A percentile compares a stretch with the other conserved stretches of the same genome.
Conservation (phyloP, 2,888 invertebrate species). For the Pharmacophagus antenor region DNA sequence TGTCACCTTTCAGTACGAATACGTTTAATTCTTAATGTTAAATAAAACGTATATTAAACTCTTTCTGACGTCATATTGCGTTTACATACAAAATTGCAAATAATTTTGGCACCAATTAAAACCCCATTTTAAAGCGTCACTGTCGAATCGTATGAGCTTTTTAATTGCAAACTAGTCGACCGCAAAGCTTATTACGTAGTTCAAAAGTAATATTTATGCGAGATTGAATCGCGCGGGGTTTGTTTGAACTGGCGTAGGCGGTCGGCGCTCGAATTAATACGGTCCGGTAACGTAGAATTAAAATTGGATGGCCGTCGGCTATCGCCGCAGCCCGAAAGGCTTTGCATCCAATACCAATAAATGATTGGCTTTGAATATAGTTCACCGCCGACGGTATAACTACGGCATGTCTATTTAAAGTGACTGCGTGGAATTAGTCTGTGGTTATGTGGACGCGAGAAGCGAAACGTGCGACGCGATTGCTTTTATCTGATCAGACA, state of each 20-base stretch:
- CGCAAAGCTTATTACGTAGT: conserved; percentile 48
- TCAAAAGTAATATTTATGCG: conserved; percentile 57
- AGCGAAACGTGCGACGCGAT: conserved; percentile 37
- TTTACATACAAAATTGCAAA: conserved; percentile 38
- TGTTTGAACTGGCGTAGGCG: conserved; percentile 49
- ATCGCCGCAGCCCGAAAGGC: conserved; percentile 47
- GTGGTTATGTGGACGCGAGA: conserved; percentile 52
- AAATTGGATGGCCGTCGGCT: conserved; percentile 49
- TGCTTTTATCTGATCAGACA: conserved; percentile 64
- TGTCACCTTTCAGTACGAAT: too few relatives aligned
- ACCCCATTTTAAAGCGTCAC: conserved; percentile 34
- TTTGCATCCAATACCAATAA: conserved; percentile 60
- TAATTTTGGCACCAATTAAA: conserved; percentile 38
- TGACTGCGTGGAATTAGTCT: conserved; percentile 53
- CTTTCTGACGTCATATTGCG: conserved; percentile 25
- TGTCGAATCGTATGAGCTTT: conserved; percentile 46
- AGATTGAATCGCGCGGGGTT: conserved; percentile 45
- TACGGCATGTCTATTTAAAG: conserved; percentile 40
- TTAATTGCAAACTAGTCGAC: conserved; percentile 54
- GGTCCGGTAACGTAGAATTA: conserved; percentile 58
- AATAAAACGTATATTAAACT: conserved; percentile 14
- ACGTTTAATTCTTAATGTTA: too few relatives aligned
- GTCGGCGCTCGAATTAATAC: conserved; percentile 52
- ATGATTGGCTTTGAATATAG: conserved; percentile 50
- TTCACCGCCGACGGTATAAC: conserved; percentile 31